Conservation (phyloP, 1,140 invertebrate species). For the Propsilocerus akamusi region DNA sequence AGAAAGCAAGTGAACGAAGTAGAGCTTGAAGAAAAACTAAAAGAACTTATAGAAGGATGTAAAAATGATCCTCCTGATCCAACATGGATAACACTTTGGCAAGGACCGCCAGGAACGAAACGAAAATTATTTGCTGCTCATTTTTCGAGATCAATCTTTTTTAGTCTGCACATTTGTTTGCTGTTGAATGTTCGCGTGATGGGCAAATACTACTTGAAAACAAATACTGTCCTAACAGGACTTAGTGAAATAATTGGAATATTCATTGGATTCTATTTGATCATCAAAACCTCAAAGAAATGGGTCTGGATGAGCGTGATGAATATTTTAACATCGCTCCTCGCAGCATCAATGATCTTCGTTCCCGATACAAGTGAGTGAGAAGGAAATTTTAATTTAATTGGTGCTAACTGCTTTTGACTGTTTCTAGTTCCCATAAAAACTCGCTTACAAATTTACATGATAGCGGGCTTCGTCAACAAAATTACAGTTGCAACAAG, state of each 20-base stretch:
- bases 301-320: conserved; percentile 21
- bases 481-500: conserved; percentile 20
- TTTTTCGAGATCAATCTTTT: conserved; percentile 20
- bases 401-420: too few species aligned
- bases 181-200: conserved; percentile 24
- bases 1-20: conserved; percentile 19
- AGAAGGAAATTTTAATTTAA: too few species aligned
- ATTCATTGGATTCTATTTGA: conserved; percentile 19
- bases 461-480: conserved; percentile 20
- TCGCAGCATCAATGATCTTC: conserved; percentile 20
- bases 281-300: conserved; percentile 20
- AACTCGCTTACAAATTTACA: conserved; percentile 16
- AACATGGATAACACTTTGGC: conserved; percentile 18
- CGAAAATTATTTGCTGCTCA: conserved; percentile 19
- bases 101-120: conserved; percentile 14
- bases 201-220: conserved; percentile 20
- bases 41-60: conserved; percentile 12
- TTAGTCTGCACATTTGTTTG: conserved; percentile 26
- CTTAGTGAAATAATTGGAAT: conserved; percentile 22
- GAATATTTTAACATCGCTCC: conserved; percentile 22
- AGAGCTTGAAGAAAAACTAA: conserved; percentile 18
- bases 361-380: too few species aligned
- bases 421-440: not conserved
- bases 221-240: conserved; percentile 23
- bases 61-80: conserved; percentile 13